Evolutionary conservation across 2,888 invertebrate genomes (phyloP).

Genomic region (Diarsia rubi): DNA sequence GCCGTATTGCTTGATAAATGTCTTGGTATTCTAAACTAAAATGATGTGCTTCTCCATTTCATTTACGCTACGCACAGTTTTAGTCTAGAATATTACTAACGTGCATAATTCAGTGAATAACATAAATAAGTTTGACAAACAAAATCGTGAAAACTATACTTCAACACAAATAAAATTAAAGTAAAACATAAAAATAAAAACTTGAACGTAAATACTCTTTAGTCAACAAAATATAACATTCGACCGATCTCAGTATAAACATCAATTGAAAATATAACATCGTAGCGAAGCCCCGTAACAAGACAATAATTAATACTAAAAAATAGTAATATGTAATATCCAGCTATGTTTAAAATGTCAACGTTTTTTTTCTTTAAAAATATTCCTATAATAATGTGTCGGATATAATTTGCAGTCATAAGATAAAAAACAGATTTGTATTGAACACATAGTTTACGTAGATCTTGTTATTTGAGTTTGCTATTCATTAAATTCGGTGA

Average conservation of each 20-base stretch:
- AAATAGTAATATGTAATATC: conserved; percentile 57
- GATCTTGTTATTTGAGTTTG: conserved; percentile 73
- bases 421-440: conserved; percentile 78
- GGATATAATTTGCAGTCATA: conserved; percentile 75
- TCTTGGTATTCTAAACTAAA: conserved; percentile 11
- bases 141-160: conserved; percentile 21
- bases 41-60: background rate
- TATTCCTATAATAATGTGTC: conserved; percentile 73
- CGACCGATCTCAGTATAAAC: conserved; percentile 33
- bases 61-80: background rate
- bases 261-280: conserved; percentile 45
- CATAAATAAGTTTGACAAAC: conserved; percentile 7
- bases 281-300: conserved; percentile 62
- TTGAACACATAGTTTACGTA: conserved; percentile 87
- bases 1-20: conserved; percentile 13
- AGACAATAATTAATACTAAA: conserved; percentile 54
- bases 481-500: conserved; percentile 59
- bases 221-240: conserved; percentile 31
- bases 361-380: conserved; percentile 71
- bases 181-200: conserved; percentile 31
- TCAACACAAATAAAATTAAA: conserved; percentile 21
- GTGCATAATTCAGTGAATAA: background rate
- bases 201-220: conserved; percentile 39
- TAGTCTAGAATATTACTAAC: background rate
- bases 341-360: conserved; percentile 76